Evolutionary conservation across 2,888 invertebrate species (phyloP), one percentile per base, ranked within the genome.

Genomic region (Actias luna): DNA sequence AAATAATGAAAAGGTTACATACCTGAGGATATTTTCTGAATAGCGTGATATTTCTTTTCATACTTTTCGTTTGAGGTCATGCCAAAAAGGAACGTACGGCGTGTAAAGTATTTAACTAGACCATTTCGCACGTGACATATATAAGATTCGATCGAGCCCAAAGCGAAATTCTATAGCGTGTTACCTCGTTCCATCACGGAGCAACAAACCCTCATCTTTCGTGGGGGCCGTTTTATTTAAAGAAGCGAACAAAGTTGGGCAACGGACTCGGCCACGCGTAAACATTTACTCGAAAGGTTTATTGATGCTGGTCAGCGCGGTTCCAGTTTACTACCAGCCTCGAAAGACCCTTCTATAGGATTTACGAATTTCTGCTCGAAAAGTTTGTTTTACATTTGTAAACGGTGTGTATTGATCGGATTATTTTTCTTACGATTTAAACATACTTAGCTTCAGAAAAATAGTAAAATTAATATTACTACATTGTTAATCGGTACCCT

Each of bases 201-300:
- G 58, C 74, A 79, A 61, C 52, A 66, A 70, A 77, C 84, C 84
- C 83, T 79, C 82, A 80, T 82, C 78, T 75, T 77, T 78, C 76
- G 68, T 69, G 71, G 73, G 74, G 73, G 72, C 76, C 77, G 79
- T 85, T 87, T 85, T 87, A 84, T 87, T 87, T 85, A 85, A 87
- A 88, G 85, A 83, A 84, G 80, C 75, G 77, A 80, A 72, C 74
- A 71, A 84, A 85, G 80, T 86, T 84, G 70, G 78, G 73, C 71
- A 77, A 72, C 80, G 76, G 66, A 74, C 73, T 82, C 85, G 78
- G 79, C 81, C 87, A 77, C 76, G 84, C 88, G 88, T 86, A 87
- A 88, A 88, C 87, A 85, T 88, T 89, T 81, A 83, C 88, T 87
- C 79, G 88, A 84, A 84, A 87, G 87, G 84, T 88, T 89, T 89